A percentile compares a stretch with the other conserved stretches of the same genome.
phyloP scores from a whole-genome alignment of 2,888 invertebrate species.

The Busseola fusca region DNA sequence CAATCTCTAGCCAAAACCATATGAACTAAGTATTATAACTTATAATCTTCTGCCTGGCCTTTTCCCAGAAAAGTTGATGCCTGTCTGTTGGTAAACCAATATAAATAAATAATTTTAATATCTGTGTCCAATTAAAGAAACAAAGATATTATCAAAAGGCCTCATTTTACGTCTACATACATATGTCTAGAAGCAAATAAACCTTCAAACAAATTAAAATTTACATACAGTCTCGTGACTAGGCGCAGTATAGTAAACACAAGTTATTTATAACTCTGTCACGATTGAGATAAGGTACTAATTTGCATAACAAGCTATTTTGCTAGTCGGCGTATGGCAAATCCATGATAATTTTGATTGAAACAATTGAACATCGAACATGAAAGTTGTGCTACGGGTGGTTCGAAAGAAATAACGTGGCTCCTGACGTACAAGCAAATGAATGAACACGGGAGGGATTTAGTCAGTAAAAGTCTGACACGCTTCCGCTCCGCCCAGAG shows the following conservation, averaged over 20 bases:
- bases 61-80: too few relatives aligned
- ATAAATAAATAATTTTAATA: too few relatives aligned
- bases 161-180: neutral
- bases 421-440: too few relatives aligned
- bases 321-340: neutral
- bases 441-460: too few relatives aligned
- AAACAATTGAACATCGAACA: constrained; percentile 11
- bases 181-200: constrained; percentile 32
- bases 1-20: neutral
- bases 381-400: neutral
- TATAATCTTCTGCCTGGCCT: too few relatives aligned
- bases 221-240: constrained; percentile 40
- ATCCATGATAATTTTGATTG: constrained; percentile 4
- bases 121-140: constrained; percentile 1
- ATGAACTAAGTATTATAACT: too few relatives aligned
- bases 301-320: constrained; percentile 33
- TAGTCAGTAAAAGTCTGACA: too few relatives aligned
- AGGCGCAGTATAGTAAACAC: constrained; percentile 21
- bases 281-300: constrained; percentile 3
- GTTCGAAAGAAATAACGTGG: too few relatives aligned
- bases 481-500: too few relatives aligned
- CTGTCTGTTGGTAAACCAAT: too few relatives aligned
- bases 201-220: constrained; percentile 21
- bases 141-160: constrained; percentile 15
- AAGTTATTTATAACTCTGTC: constrained; percentile 34